phyloP scores from a whole-genome alignment of 64 coral and sea anemone genomes.

The Trachythela sp. region DNA sequence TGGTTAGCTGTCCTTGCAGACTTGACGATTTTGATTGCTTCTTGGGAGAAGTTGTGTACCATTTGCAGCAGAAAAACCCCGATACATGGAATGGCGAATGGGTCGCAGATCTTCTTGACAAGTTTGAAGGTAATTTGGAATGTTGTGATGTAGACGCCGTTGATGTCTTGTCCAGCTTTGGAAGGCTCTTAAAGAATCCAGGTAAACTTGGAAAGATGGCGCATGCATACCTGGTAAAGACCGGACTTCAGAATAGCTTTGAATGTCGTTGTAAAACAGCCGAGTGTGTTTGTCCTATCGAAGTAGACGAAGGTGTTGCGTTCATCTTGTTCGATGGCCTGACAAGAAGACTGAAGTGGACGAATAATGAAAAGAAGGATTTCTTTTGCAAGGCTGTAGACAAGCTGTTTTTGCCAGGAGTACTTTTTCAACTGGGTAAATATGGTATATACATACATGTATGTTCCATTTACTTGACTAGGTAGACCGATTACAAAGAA shows the following conservation, averaged over 20 bases:
- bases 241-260: constrained; percentile 79
- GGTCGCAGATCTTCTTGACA: constrained; percentile 56
- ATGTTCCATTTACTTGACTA: too few species aligned
- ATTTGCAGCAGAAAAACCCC: constrained; percentile 31
- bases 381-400: constrained; percentile 80
- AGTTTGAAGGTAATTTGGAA: constrained; percentile 67
- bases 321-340: constrained; percentile 83
- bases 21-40: neutral
- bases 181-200: constrained; percentile 58
- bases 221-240: constrained; percentile 63
- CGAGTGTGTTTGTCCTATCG: constrained; percentile 79
- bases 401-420: constrained; percentile 60
- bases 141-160: constrained; percentile 68
- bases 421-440: constrained; percentile 78
- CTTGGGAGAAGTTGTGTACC: neutral
- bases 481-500: too few species aligned
- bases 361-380: constrained; percentile 65
- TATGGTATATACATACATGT: neutral
- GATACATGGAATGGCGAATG: constrained; percentile 48
- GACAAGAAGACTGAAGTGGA: constrained; percentile 81
- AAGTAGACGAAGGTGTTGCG: constrained; percentile 83
- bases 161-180: constrained; percentile 66
- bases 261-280: constrained; percentile 81
- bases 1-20: neutral
- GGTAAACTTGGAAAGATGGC: constrained; percentile 65